Percentiles rank a stretch among this genome's conserved stretches.
These are phyloP conservation scores for Drosophila pandora DNA, from an alignment of 1,140 invertebrate species.

Conservation along the genomic window DNA sequence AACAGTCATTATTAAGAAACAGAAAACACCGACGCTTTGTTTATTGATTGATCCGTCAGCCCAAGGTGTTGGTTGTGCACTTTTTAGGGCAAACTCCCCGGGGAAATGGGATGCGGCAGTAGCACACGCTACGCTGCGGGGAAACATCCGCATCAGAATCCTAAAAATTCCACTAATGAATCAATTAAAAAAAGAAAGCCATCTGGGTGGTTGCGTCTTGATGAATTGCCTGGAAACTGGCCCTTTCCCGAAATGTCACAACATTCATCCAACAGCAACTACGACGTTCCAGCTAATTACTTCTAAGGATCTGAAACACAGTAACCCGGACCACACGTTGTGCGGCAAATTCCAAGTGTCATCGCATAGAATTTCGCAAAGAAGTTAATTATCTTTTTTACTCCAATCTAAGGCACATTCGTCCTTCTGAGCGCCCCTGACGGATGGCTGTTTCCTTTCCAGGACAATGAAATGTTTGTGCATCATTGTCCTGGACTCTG, in stretches of 20 bases:
- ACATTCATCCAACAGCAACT: conserved; percentile 56
- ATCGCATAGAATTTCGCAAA: conserved; percentile 78
- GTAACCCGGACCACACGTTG: conserved; percentile 59
- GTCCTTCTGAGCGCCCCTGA: conserved; percentile 53
- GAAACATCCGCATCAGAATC: conserved; percentile 44
- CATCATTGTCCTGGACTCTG: conserved; percentile 55
- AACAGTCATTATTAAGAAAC: conserved; percentile 69
- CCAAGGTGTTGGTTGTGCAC: neutral
- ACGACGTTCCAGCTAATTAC: conserved; percentile 59
- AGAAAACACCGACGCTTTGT: conserved; percentile 27
- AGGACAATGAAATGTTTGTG: conserved; percentile 45
- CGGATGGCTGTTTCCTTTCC: conserved; percentile 68
- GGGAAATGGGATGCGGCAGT: conserved; percentile 33
- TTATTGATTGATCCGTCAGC: conserved; percentile 28
- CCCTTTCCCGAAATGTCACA: conserved; percentile 67
- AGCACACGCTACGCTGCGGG: conserved; percentile 74
- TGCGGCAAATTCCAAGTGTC: conserved; percentile 64
- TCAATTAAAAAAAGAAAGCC: conserved; percentile 44
- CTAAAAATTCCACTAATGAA: conserved; percentile 31
- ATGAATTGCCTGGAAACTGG: conserved; percentile 61
- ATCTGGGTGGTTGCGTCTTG: conserved; percentile 53
- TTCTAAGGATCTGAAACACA: conserved; percentile 4
- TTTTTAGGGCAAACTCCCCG: conserved; percentile 9
- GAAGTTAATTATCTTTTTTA: conserved; percentile 71
- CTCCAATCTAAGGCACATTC: conserved; percentile 37